Evolutionary conservation across 2,113 vertebrate species (phyloP), one percentile per base, ranked within the genome.

Genomic region (Erythrolamprus reginae): DNA sequence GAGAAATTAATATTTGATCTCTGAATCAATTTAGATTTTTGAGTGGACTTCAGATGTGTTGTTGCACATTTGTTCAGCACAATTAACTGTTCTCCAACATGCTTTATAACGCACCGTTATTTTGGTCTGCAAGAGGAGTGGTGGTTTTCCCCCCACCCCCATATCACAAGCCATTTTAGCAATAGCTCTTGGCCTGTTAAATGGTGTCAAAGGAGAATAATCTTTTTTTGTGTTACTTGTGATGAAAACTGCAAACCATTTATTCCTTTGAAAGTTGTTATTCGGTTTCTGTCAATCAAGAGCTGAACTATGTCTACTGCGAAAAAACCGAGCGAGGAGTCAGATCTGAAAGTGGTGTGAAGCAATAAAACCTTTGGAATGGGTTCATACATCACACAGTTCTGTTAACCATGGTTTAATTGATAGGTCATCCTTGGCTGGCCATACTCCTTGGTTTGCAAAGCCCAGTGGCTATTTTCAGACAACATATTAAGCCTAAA

Each of bases 61-160:
- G n/a, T 70, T 86, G 15, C n/a, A 42, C 33, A 42, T 77, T 77
- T 42, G 56, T 86, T 86, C 58, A 42, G 89, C 58, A n/a, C 58
- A 90, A 53, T 90, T 90, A 90, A 70, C 48, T 45, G 33, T 70
- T 10, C 51, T 82, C 28, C 82, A 45, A 47, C 28, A 45, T 10
- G 85, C 19, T 24, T 82, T 56, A 83, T 56, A 24, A 87, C 5
- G 33, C 4, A n/a, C 38, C 6, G 26, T 1, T 86, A 13, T 28
- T 47, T 77, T 47, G 13, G 1, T n/a, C 17, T 45, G 15, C 2
- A 45, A 45, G 48, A 1, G 45, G 45, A 5, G 45, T 45, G 45
- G 21, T n/a, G n/a, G 9, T 26, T 47, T 28, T 10, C 10, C 2
- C 2, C 1, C 1, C 4, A n/a, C 33, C 2, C 1, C 1, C 4